Evolutionary conservation across 2,888 invertebrate species (phyloP), one percentile per base, ranked within the genome.

Genomic region (Strigamia crassipes): DNA sequence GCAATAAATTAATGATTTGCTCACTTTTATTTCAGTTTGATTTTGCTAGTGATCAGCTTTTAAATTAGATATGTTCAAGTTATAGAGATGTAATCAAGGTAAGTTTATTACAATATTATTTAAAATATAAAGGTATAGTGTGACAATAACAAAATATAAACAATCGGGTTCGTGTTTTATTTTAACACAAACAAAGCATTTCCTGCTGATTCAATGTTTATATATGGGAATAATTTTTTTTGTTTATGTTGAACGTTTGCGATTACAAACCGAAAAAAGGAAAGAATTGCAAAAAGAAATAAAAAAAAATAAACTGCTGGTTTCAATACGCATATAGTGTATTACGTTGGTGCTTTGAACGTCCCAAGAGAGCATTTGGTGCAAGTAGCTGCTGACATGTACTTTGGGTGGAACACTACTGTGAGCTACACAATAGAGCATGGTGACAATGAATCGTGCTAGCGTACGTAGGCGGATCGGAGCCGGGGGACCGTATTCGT

Each of bases 401-500:
- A 61, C 18, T 61, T 61, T n/a, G 56, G n/a, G 61, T 61, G 61
- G 61, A 61, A 61, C 61, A 61, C 61, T 61, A 61, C 61, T 61
- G 61, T 61, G 61, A 61, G 61, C 61, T 61, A 61, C 61, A 61
- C 61, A 61, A 61, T 61, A 18, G 61, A 23, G 61, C 21, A 21
- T 15, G 61, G 61, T 61, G 61, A 61, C 61, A 61, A 61, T 61
- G 61, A 61, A 61, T 12, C n/a, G 21, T 18, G 23, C 21, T 9
- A 23, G 61, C 61, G 61, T 61, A n/a, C 18, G 61, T n/a, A 61
- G 61, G 61, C 61, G 61, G 61, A 61, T 61, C 61, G 61, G 61
- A 61, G 61, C 61, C 61, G 21, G 61, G 61, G 61, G 61, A 61
- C 61, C 61, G 21, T 61, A 61, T 61, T 61, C 61, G 61, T 23